Conservation (phyloP, 1,140 invertebrate species). For the Amyelois transitella region DNA sequence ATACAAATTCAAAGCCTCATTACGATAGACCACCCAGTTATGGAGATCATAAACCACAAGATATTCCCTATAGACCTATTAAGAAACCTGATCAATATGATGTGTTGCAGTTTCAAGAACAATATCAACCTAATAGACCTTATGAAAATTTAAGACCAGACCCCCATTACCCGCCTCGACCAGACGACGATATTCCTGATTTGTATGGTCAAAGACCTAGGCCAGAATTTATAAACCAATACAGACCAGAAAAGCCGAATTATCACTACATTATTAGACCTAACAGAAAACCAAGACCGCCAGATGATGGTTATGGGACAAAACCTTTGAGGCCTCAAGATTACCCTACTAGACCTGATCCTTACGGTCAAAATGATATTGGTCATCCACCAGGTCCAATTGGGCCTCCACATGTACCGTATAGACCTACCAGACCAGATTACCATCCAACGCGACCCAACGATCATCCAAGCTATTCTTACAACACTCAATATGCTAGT, state of each 20-base stretch:
- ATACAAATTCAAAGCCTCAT: slow-evolving; percentile 36
- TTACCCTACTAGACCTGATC: slow-evolving; percentile 20
- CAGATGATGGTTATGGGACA: slow-evolving; percentile 27
- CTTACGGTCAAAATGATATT: slow-evolving; percentile 24
- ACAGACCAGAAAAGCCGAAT: slow-evolving; percentile 35
- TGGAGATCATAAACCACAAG: slow-evolving; percentile 48
- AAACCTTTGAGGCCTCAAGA: slow-evolving; percentile 22
- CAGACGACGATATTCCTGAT: slow-evolving; percentile 32
- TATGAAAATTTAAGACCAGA: slow-evolving; percentile 31
- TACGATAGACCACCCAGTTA: slow-evolving; percentile 51
- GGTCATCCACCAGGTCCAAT: slow-evolving; percentile 16
- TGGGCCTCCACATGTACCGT: slow-evolving; percentile 24
- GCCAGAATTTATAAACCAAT: slow-evolving; percentile 15
- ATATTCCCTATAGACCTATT: slow-evolving; percentile 40
- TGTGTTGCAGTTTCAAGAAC: slow-evolving; percentile 36
- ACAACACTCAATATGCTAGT: slow-evolving; percentile 47
- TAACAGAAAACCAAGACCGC: slow-evolving; percentile 39
- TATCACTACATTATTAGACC: slow-evolving; percentile 55
- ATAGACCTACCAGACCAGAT: slow-evolving; percentile 31
- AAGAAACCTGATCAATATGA: slow-evolving; percentile 43
- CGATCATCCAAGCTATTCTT: slow-evolving; percentile 37
- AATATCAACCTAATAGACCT: slow-evolving; percentile 12
- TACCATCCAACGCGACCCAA: slow-evolving; percentile 16
- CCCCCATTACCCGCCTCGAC: slow-evolving; percentile 29
- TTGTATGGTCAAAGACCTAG: slow-evolving; percentile 38